Conservation (phyloP, 2,888 invertebrate species). For the Yponomeuta evonymella region DNA sequence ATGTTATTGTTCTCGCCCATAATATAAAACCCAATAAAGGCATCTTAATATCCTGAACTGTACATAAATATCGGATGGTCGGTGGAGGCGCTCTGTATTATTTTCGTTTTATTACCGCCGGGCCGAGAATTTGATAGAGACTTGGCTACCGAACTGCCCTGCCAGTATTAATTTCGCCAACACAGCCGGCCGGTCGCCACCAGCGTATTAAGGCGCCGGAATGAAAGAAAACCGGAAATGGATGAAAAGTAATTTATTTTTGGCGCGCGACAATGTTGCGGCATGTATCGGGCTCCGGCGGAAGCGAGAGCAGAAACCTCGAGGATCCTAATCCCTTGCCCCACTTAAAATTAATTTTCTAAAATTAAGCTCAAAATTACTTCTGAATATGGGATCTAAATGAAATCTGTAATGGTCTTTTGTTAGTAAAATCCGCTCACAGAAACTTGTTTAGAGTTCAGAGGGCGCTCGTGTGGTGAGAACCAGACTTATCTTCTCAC, state of each 20-base stretch:
- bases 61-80: constrained; percentile 51
- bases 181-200: constrained; percentile 52
- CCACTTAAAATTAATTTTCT: constrained; percentile 45
- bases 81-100: constrained; percentile 48
- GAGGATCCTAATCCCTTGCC: background rate
- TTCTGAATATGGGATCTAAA: constrained; percentile 48
- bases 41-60: constrained; percentile 48
- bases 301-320: constrained; percentile 1
- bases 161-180: constrained; percentile 59
- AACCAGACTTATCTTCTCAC: constrained; percentile 15
- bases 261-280: constrained; percentile 39
- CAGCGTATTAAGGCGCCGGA: constrained; percentile 58
- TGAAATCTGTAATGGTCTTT: constrained; percentile 46
- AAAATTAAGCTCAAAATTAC: constrained; percentile 45
- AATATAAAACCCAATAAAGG: constrained; percentile 44
- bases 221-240: constrained; percentile 61
- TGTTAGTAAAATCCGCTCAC: constrained; percentile 42
- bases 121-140: constrained; percentile 62
- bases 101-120: constrained; percentile 64
- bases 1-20: constrained; percentile 26
- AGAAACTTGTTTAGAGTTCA: constrained; percentile 32
- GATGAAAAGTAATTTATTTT: constrained; percentile 61
- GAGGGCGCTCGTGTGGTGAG: constrained; percentile 24
- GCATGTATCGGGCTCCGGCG: constrained; percentile 19
- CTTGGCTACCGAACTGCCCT: constrained; percentile 58